Evolutionary conservation across 2,797 vertebrate genomes (phyloP), one percentile per base, ranked within the genome.

Genomic region (Macroramphosus scolopax): DNA sequence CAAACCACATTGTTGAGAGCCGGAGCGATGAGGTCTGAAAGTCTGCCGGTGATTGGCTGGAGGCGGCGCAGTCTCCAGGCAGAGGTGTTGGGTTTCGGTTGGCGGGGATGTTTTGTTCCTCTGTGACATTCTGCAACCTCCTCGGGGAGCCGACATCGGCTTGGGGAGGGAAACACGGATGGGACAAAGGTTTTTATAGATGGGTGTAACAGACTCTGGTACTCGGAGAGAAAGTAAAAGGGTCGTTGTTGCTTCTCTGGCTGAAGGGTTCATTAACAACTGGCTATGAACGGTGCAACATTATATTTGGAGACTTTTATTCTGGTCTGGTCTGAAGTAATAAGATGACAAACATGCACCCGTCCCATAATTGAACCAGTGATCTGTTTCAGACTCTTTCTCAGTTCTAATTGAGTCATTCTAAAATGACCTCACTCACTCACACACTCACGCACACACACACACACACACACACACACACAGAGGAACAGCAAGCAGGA

Each of bases 1-100:
- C 76, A 72, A 75, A 77, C 81, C 64, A 6, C 87, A 88, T 89
- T 90, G 86, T 87, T 86, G 68, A 62, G 65, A 66, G 76, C 39
- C 31, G 55, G 14, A 65, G 51, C 47, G 17, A 70, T 54, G 69
- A 82, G 70, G 66, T 44, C 18, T 48, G 63, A 74, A 78, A 50
- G 48, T 29, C 51, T 8, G 2, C 43, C 45, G 47, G 50, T 58
- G 63, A 85, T 91, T 89, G 89, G 90, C 78, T 70, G 41, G 42
- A 16, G 8, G 18, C 32, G 51, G 37, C n/a, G 63, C 80, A 30
- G 81, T 82, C 72, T 72, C 55, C 7, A 59, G 83, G 81, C 72
- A 45, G 72, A 71, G 77, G 77, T 81, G 78, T 89, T 71, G 29
- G 60, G 72, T 89, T 90, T 89, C 80, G 75, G 36, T 78, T 81